Base-by-base conservation (phyloP, 2,113 vertebrate genomes). In the Hiodon alosoides region DNA sequence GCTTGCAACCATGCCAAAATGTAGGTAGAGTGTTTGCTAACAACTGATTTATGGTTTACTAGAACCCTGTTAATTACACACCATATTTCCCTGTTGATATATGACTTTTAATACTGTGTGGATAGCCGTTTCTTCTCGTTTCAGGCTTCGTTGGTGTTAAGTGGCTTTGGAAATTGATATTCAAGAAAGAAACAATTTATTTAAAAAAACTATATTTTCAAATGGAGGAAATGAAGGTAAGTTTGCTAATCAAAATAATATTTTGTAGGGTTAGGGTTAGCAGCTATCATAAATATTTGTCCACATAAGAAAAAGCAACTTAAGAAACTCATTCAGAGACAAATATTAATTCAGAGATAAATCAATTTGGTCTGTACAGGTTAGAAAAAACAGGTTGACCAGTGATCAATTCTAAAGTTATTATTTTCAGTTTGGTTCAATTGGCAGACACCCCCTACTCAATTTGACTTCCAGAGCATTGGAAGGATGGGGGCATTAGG, bases 21-120 rank as follows among this genome's bases (percentile, higher is more conserved):
- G 85, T 73, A 80, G 81, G 73, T 72, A 10, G 69, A 60, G 14
- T 71, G 75, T 84, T 87, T 86, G 79, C 79, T 77, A 51, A 57
- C 2, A 72, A 73, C 72, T 82, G 85, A 88, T 89, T 87, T 86
- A 90, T 76, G 67, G 79, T 81, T 86, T 86, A 75, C 79, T 84
- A 60, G 83, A 87, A 87, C 80, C 65, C 64, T 81, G 85, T 83
- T 89, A 90, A 90, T 89, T 89, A 79, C 71, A 3, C 55, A 75
- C 82, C 80, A 80, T 83, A 77, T 70, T 83, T 80, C 75, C 70
- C 60, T 16, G 50, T 76, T 81, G 76, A 84, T 79, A 54, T 78
- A 80, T 79, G 81, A 77, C 78, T 83, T 86, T 82, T 82, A 79
- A 66, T 84, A 71, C 80, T 16, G n/a, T 11, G 54, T 67, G 73